Conservation (phyloP, 2,888 invertebrate genomes). For the Operophtera brumata region DNA sequence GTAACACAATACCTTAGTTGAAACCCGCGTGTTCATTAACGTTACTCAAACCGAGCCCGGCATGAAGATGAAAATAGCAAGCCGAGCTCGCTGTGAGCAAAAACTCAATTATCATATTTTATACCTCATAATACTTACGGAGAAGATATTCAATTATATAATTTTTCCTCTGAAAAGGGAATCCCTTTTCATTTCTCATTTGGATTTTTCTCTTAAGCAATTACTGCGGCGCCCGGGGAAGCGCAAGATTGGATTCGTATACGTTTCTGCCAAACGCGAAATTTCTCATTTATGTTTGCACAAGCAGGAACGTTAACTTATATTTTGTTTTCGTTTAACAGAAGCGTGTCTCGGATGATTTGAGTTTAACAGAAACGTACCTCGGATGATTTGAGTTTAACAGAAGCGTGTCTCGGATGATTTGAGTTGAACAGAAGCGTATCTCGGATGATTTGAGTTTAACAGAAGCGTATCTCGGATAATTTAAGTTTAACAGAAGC, state of each 20-base stretch:
- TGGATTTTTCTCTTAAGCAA: slow-evolving; percentile 81
- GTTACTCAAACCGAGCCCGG: slow-evolving; percentile 30
- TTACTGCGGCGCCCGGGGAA: slow-evolving; percentile 70
- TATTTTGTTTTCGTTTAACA: slow-evolving; percentile 73
- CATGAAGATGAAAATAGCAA: slow-evolving; percentile 40
- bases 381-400: slow-evolving; percentile 69
- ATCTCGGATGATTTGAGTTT: slow-evolving; percentile 68
- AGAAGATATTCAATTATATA: slow-evolving; percentile 80
- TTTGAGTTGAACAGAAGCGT: slow-evolving; percentile 72
- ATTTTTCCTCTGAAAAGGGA: slow-evolving; percentile 78
- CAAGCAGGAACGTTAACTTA: slow-evolving; percentile 73
- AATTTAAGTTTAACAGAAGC: slow-evolving; percentile 72
- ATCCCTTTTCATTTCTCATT: slow-evolving; percentile 81
- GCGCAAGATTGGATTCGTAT: slow-evolving; percentile 63
- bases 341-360: slow-evolving; percentile 63
- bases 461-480: slow-evolving; percentile 69
- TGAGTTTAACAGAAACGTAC: slow-evolving; percentile 60
- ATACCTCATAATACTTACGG: slow-evolving; percentile 80
- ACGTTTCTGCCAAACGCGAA: slow-evolving; percentile 59
- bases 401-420: slow-evolving; percentile 67
- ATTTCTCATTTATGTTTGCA: slow-evolving; percentile 73
- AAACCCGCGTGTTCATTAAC: slow-evolving; percentile 29
- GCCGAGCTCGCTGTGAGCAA: slow-evolving; percentile 62
- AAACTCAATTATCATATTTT: slow-evolving; percentile 81
- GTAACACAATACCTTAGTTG: slow-evolving; percentile 30